A percentile compares a stretch with the other conserved stretches of the same genome.
Evolutionary conservation across 2,797 vertebrate species (phyloP).

Genomic region (Sphenodon punctatus): DNA sequence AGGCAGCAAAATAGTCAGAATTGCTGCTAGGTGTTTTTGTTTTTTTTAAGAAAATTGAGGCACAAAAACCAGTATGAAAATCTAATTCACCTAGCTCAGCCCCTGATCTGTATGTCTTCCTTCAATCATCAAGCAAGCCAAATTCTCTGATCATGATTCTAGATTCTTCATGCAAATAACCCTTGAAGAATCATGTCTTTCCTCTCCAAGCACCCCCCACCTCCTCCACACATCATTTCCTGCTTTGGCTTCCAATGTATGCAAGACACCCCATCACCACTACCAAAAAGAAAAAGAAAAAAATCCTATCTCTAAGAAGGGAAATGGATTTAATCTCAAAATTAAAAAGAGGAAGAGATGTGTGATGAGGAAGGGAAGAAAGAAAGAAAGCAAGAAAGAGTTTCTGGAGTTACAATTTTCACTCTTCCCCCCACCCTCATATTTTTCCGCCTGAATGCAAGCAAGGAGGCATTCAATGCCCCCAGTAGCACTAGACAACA

Average conservation of each 20-base stretch:
- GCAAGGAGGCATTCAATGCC: too few relatives aligned
- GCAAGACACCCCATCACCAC: constrained; percentile 34
- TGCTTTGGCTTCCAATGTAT: too few relatives aligned
- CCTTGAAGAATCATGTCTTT: constrained; percentile 65
- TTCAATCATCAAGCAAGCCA: constrained; percentile 68
- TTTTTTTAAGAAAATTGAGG: constrained; percentile 52
- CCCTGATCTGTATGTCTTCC: constrained; percentile 59
- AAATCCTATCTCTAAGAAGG: neutral
- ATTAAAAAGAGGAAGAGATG: too few relatives aligned
- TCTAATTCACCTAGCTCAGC: constrained; percentile 58
- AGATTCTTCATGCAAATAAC: constrained; percentile 75
- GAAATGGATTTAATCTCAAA: neutral
- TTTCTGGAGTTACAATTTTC: neutral
- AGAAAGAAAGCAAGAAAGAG: neutral
- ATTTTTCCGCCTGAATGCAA: too few relatives aligned
- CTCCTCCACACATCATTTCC: constrained; percentile 51
- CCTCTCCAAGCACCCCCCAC: constrained; percentile 57
- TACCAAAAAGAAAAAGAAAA: constrained; percentile 37
- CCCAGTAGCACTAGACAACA: neutral
- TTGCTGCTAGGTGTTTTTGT: constrained; percentile 53
- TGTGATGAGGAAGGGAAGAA: neutral
- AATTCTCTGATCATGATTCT: constrained; percentile 72
- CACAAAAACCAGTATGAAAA: constrained; percentile 66
- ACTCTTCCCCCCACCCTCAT: too few relatives aligned
- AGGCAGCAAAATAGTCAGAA: constrained; percentile 41